Conservation (phyloP, 2,888 invertebrate species). For the Brachylomia viminalis region DNA sequence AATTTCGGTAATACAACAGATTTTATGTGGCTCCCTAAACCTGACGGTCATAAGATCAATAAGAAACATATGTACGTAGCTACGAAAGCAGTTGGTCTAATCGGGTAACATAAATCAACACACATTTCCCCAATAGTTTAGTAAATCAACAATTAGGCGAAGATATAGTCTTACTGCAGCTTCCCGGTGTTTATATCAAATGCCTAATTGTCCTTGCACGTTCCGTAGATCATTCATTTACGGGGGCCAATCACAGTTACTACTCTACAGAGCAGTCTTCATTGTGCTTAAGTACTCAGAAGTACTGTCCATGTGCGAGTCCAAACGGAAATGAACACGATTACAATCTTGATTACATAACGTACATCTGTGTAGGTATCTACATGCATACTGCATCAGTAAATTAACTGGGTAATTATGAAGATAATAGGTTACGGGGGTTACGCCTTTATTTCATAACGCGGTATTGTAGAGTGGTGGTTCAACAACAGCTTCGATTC, state of each 20-base stretch:
- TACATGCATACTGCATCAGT: slow-evolving; percentile 19
- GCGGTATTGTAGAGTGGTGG: neutral
- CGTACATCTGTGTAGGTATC: neutral
- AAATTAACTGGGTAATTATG: slow-evolving; percentile 45
- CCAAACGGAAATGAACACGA: slow-evolving; percentile 49
- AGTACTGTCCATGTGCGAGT: neutral
- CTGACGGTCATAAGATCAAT: too few relatives aligned
- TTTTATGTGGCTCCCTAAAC: too few relatives aligned
- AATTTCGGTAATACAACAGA: too few relatives aligned
- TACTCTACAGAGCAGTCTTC: neutral
- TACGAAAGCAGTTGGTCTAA: too few relatives aligned
- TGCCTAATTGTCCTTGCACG: neutral
- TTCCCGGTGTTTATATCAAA: neutral
- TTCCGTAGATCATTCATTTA: neutral
- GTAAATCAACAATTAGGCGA: neutral
- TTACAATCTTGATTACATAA: slow-evolving; percentile 46
- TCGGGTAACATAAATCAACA: too few relatives aligned
- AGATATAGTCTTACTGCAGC: neutral
- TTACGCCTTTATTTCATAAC: neutral
- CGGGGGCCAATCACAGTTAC: neutral
- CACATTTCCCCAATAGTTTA: neutral
- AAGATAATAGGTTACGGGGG: neutral
- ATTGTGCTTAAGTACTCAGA: slow-evolving; percentile 30
- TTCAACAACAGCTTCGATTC: neutral
- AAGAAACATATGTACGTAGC: too few relatives aligned